Evolutionary conservation across 2,797 vertebrate species (phyloP).

Genomic region (Spinus olivaceus): DNA sequence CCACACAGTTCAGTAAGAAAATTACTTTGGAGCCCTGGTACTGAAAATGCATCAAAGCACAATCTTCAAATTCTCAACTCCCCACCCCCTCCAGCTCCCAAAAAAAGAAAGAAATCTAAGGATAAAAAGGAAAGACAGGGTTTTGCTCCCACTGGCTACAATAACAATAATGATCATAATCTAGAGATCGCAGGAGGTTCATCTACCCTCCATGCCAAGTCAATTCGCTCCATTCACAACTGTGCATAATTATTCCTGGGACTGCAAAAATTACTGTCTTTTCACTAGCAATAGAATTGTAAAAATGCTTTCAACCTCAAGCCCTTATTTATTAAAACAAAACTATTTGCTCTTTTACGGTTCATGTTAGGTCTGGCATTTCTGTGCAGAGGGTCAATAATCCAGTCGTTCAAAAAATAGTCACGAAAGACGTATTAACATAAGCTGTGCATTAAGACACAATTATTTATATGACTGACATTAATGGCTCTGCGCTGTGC

Average conservation of each 20-base stretch:
- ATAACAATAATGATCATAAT: neutral
- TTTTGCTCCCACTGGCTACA: neutral
- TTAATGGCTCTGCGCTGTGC: neutral
- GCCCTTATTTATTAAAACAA: neutral
- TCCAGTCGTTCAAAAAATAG: conserved; percentile 39
- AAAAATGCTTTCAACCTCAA: neutral
- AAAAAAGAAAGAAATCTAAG: neutral
- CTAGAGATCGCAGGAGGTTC: neutral
- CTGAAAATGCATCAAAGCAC: conserved; percentile 35
- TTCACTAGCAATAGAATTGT: neutral
- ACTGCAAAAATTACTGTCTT: neutral
- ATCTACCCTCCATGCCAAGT: neutral
- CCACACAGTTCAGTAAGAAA: neutral
- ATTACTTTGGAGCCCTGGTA: conserved; percentile 9
- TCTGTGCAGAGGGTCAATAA: conserved; percentile 45
- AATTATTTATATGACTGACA: conserved; percentile 41
- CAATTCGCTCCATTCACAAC: neutral
- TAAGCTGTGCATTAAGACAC: conserved; percentile 56
- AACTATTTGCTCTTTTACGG: neutral
- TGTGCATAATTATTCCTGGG: neutral
- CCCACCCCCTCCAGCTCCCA: neutral
- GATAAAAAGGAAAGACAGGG: neutral
- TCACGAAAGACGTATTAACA: conserved; percentile 46
- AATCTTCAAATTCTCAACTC: neutral
- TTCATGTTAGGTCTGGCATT: conserved; percentile 12